A percentile compares a stretch with the other conserved stretches of the same genome.
Evolutionary conservation across 2,888 invertebrate species (phyloP).

Genomic region (Abrostola tripartita): DNA sequence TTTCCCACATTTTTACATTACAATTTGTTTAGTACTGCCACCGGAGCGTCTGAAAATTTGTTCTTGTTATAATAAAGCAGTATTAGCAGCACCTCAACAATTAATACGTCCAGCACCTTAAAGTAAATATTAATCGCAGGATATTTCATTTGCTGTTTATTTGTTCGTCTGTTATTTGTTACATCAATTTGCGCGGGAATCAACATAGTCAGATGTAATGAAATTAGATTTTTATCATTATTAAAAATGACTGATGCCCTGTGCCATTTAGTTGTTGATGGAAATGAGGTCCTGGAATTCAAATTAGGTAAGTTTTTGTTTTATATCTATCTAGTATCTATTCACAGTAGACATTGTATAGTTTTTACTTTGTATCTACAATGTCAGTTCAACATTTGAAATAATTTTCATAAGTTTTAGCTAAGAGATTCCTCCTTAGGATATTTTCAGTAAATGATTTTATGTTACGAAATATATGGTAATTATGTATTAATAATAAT

Average conservation of each 20-base stretch:
- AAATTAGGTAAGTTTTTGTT: slow-evolving; percentile 81
- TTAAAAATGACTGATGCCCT: slow-evolving; percentile 82
- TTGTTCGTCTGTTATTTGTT: slow-evolving; percentile 10
- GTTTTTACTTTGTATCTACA: too few species aligned
- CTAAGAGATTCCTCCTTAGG: too few species aligned
- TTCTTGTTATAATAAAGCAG: slow-evolving; percentile 17
- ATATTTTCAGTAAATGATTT: too few species aligned
- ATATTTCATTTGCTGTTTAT: slow-evolving; percentile 7
- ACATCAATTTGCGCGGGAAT: slow-evolving; percentile 64
- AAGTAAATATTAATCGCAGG: slow-evolving; percentile 1
- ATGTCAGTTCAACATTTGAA: too few species aligned
- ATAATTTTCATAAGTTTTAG: too few species aligned
- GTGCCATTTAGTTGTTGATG: slow-evolving; percentile 86
- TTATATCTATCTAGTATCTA: not conserved
- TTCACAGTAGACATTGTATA: not conserved
- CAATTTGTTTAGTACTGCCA: slow-evolving; percentile 34
- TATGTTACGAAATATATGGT: too few species aligned
- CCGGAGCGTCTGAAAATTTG: slow-evolving; percentile 22
- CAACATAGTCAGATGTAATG: slow-evolving; percentile 33
- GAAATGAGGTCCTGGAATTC: slow-evolving; percentile 88
- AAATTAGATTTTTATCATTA: slow-evolving; percentile 32
- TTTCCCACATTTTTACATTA: slow-evolving; percentile 37
- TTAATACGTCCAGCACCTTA: slow-evolving; percentile 9
- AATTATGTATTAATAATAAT: too few species aligned
- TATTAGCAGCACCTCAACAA: slow-evolving; percentile 8